Evolutionary conservation across 2,888 invertebrate genomes (phyloP), one percentile per base, ranked within the genome.

Genomic region (Ophioninae sp.): DNA sequence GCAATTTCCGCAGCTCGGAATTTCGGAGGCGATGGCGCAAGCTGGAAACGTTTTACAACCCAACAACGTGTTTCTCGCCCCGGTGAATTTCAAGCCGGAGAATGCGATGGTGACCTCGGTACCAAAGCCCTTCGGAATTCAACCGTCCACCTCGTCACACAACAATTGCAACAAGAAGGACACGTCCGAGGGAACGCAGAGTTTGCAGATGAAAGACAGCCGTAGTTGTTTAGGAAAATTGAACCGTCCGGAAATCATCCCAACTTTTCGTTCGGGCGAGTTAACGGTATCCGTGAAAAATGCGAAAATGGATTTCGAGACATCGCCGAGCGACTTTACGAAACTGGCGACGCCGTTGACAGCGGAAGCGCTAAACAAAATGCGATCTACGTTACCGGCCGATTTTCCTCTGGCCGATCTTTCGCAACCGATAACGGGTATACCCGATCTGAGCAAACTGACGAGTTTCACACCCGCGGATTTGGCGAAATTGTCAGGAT

Each of bases 51-150:
- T 96, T 41, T 93, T 96, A 85, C 95, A 96, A 9, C 96, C 96
- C 0, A 96, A 96, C 88, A 97, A 96, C 90, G 96, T 97, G 94
- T 97, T 97, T 86, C 94, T 97, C 88, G 95, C 96, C 8, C 96
- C 96, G 0, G 89, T 92, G 2, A 92, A 90, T 67, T 92, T 91
- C 61, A 92, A 92, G 71, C 88, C 92, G 0, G 92, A 92, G 41
- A 91, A 90, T 61, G 86, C 90, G 5, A 91, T 91, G 20, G 88
- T 92, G 3, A 89, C 90, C 0, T 89, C 92, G 0, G 87, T 92
- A 9, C 88, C 91, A n/a, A 93, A 92, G 79, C 87, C 91, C 20
- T 92, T 90, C 71, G 88, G 88, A 0, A 86, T 89, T 64, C 90
- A 90, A 76, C 90, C 91, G 37, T 88, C 90, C 41, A 88, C 91